Evolutionary conservation across 2,888 invertebrate species (phyloP), one percentile per base, ranked within the genome.

Genomic region (Ecliptopera silaceata): DNA sequence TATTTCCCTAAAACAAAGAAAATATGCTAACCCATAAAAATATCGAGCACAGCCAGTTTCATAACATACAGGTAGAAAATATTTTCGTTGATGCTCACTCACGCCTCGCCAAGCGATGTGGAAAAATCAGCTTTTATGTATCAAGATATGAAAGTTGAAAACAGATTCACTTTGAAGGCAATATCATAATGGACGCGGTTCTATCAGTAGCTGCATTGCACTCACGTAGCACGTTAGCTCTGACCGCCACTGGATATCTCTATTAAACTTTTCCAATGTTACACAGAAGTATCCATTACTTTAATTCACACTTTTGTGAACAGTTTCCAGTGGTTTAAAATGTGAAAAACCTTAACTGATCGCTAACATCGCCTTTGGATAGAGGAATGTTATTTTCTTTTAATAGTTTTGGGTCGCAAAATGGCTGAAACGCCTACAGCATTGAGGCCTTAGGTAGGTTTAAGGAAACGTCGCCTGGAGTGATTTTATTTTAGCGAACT

Each of bases 131-230:
- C 74, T 78, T 82, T 81, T 79, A 84, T 79, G 72, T 72, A 74
- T 70, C 69, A 70, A 74, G 74, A 75, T 79, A 80, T 84, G 77
- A 84, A 39, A 39, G 48, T 48, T 39, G 48, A 48, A 88, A 84
- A 87, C 82, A 82, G 88, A 89, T 88, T 85, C 79, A 84, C 84
- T 85, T 82, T 75, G 79, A 82, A 78, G 78, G 85, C 84, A 91
- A 91, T 91, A 85, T 86, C 87, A 87, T 91, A 90, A 91, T 91
- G 91, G 88, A 86, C 70, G 79, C 76, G 77, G 80, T 79, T 81
- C 80, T 78, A 79, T 77, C 79, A 82, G 77, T 74, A 66, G 75
- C 68, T 74, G 81, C 77, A 81, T 76, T 78, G 79, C 79, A 82
- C 81, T 76, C 79, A 76, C 72, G 73, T 70, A 71, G 62, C 69